Percentiles rank a stretch among this genome's conserved stretches.
phyloP scores from a whole-genome alignment of 2,113 vertebrate species.

The Sardina pilchardus region DNA sequence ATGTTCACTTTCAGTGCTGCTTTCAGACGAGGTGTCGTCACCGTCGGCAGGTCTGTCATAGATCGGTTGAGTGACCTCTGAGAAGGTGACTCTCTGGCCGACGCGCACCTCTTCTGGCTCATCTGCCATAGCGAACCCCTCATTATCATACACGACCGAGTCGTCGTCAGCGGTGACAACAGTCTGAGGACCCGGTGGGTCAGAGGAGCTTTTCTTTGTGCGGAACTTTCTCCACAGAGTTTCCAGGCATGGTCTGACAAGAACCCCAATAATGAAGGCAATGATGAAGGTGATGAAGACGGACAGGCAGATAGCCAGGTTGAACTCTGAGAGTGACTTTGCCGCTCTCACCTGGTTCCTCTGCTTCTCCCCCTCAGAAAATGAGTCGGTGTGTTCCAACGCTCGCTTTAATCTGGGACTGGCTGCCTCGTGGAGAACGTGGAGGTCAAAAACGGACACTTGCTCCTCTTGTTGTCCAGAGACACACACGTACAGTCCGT shows the following conservation, averaged over 20 bases:
- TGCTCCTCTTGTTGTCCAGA: conserved; percentile 54
- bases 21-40: conserved; percentile 31
- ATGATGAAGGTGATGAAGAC: conserved; percentile 82
- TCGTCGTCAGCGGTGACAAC: conserved; percentile 22
- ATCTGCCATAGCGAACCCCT: conserved; percentile 64
- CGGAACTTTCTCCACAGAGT: conserved; percentile 63
- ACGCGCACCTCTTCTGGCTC: conserved; percentile 32
- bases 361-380: conserved; percentile 38
- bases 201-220: conserved; percentile 44
- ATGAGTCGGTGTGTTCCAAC: background rate
- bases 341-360: conserved; percentile 10
- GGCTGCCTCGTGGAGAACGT: conserved; percentile 53
- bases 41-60: conserved; percentile 57
- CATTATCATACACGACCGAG: conserved; percentile 71
- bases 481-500: conserved; percentile 65
- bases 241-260: conserved; percentile 78
- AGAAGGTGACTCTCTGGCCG: conserved; percentile 43
- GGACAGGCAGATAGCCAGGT: conserved; percentile 79
- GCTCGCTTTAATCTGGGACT: conserved; percentile 39
- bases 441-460: conserved; percentile 61
- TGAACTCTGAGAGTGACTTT: conserved; percentile 55
- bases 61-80: conserved; percentile 36
- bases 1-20: conserved; percentile 22
- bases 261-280: conserved; percentile 83
- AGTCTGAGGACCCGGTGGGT: background rate